Base-by-base conservation (phyloP, 2,113 vertebrate genomes). In the Atrichornis clamosus region DNA sequence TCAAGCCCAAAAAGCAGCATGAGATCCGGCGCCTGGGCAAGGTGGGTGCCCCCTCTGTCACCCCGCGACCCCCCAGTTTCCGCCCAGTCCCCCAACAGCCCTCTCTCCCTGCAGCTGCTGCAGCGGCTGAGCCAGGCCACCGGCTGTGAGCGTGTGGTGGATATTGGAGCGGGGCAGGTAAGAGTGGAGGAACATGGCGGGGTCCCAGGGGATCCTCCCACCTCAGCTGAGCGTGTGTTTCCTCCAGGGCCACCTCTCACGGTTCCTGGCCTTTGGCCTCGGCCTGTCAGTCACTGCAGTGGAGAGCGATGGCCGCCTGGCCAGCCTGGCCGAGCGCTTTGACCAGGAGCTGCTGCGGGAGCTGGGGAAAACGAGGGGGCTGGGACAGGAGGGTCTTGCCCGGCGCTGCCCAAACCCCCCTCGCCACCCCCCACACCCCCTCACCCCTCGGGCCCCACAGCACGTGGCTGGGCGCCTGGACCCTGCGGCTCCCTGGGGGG, bases 1-100 rank as follows among this genome's bases (percentile, higher is more conserved):
- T 99, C 85, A 99, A 99, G 95, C 99, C 99, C 73, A 99, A 99
- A 97, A 99, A 99, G 74, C 99, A 99, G 95, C 99, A 99, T 28
- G 99, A 99, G 97, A 99, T 99, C 93, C 94, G 96, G 33, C 96
- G 96, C 67, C 98, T 99, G 30, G 98, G 99, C 70, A 89, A 80
- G 98, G 99, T 99, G 95, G 58, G 91, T 33, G 35, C 8, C 17
- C 9, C 18, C 37, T 41, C 15, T 41, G 39, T 41, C 7, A 13
- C 56, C 26, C 32, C 35, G 3, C 3, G 8, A 21, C 47, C 47
- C 24, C 33, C 13, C 30, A 26, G 0, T 7, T 15, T 3, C 8
- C 22, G 30, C 4, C 9, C 15, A 6, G 42, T 10, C 24, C 32
- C 24, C 13, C 27, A 7, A 22, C 17, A 27, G 6, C 22, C 14